A percentile compares a stretch with the other conserved stretches of the same genome.
Evolutionary conservation across 2,888 invertebrate species (phyloP).

Genomic region (Pardosa pseudoannulata): DNA sequence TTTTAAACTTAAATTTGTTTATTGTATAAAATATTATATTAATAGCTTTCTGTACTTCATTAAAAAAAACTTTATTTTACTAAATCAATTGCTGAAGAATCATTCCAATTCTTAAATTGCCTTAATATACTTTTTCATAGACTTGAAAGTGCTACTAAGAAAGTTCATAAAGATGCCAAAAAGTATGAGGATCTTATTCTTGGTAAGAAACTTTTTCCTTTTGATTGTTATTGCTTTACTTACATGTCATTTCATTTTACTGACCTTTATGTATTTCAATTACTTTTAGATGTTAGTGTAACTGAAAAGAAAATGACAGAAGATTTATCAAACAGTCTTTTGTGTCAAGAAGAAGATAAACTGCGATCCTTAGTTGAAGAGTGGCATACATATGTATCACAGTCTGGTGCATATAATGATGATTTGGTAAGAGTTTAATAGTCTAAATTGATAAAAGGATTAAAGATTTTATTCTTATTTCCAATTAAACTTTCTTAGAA

Average conservation of each 20-base stretch:
- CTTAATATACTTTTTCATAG: slow-evolving; percentile 7
- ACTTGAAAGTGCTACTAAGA: slow-evolving; percentile 60
- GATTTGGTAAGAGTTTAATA: too few species aligned
- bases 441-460: too few species aligned
- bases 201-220: slow-evolving; percentile 29
- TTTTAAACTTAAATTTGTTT: too few species aligned
- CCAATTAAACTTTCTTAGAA: too few species aligned
- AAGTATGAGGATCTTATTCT: slow-evolving; percentile 67
- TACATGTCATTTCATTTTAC: neutral
- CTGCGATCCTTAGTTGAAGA: slow-evolving; percentile 78
- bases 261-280: neutral
- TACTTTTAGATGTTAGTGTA: slow-evolving; percentile 37
- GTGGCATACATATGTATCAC: slow-evolving; percentile 79
- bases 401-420: slow-evolving; percentile 76
- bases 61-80: too few species aligned
- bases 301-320: slow-evolving; percentile 78
- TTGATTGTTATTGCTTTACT: neutral
- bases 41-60: too few species aligned
- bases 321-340: slow-evolving; percentile 78
- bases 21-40: too few species aligned
- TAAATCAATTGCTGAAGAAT: neutral
- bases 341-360: slow-evolving; percentile 78
- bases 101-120: neutral
- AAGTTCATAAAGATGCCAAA: slow-evolving; percentile 66
- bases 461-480: too few species aligned